Percentiles rank a stretch among this genome's conserved stretches.
Conservation (phyloP, 2,888 invertebrate species). For the Argyresthia albistria region DNA sequence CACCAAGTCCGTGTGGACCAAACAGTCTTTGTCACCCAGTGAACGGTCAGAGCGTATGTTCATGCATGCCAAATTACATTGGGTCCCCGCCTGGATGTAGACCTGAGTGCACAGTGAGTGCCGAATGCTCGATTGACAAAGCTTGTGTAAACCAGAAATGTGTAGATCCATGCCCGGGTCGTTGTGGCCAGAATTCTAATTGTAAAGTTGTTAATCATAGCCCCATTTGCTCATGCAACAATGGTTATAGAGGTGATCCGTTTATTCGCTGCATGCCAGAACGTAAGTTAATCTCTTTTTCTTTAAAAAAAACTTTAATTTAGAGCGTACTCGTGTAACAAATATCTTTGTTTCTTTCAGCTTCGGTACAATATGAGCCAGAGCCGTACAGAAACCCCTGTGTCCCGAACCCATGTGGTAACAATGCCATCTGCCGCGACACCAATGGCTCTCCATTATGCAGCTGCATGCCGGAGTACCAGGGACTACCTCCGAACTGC, state of each 20-base stretch:
- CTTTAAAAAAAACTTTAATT: too few relatives aligned
- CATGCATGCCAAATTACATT: slow-evolving; percentile 79
- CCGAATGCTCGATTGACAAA: slow-evolving; percentile 80
- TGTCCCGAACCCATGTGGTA: slow-evolving; percentile 79
- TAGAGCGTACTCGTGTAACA: too few relatives aligned
- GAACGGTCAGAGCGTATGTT: slow-evolving; percentile 82
- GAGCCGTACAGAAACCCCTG: slow-evolving; percentile 74
- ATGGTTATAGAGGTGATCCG: slow-evolving; percentile 77
- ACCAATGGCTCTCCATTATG: slow-evolving; percentile 76
- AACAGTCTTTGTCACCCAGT: slow-evolving; percentile 81
- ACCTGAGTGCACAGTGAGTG: slow-evolving; percentile 84
- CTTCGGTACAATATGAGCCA: slow-evolving; percentile 26
- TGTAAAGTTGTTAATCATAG: slow-evolving; percentile 86
- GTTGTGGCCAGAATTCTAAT: slow-evolving; percentile 77
- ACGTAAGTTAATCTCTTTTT: slow-evolving; percentile 36
- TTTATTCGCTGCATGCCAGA: slow-evolving; percentile 74
- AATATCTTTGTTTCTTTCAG: slow-evolving; percentile 23
- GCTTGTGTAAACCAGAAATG: slow-evolving; percentile 87
- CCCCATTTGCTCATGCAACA: slow-evolving; percentile 81
- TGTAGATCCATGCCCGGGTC: slow-evolving; percentile 80
- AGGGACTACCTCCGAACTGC: slow-evolving; percentile 81
- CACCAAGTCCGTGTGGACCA: slow-evolving; percentile 81
- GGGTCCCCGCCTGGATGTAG: slow-evolving; percentile 84
- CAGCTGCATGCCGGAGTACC: slow-evolving; percentile 75
- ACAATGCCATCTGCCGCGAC: slow-evolving; percentile 75